Evolutionary conservation across 2,113 vertebrate species (phyloP).

Genomic region (Chloropsis hardwickii): DNA sequence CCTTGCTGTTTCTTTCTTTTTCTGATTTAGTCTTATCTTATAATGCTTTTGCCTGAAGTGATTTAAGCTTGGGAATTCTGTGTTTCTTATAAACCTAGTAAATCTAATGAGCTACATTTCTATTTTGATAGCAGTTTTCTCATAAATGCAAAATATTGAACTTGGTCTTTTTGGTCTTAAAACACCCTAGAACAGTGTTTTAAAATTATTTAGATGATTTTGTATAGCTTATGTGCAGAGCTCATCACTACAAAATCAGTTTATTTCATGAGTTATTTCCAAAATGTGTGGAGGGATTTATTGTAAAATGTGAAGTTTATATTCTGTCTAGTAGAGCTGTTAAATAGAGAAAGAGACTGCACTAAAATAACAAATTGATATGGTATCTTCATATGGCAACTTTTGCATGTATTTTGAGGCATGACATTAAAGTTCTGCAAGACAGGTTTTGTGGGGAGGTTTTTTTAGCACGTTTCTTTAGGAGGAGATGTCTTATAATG

Average conservation of each 20-base stretch:
- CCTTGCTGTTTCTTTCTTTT: constrained; percentile 16
- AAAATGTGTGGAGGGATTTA: background rate
- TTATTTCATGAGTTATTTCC: background rate
- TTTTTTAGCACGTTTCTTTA: background rate
- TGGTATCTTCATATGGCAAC: constrained; percentile 4
- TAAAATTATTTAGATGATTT: background rate
- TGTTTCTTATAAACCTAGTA: constrained; percentile 23
- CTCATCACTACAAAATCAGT: background rate
- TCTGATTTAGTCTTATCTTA: constrained; percentile 32
- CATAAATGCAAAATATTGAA: background rate
- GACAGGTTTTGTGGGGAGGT: background rate
- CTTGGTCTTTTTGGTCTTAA: background rate
- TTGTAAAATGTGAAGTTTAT: constrained; percentile 25
- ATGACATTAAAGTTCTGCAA: constrained; percentile 31
- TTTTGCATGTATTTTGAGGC: constrained; percentile 44
- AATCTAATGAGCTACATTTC: constrained; percentile 37
- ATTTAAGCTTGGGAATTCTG: constrained; percentile 28
- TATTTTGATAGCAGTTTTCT: background rate
- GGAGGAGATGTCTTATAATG: background rate
- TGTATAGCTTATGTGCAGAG: background rate
- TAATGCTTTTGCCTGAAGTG: constrained; percentile 33
- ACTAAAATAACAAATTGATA: constrained; percentile 40
- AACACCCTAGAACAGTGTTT: background rate
- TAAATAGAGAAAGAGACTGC: constrained; percentile 25
- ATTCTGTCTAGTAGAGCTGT: constrained; percentile 23